Evolutionary conservation across 2,113 vertebrate species (phyloP).

Genomic region (Neolamprologus brichardi): DNA sequence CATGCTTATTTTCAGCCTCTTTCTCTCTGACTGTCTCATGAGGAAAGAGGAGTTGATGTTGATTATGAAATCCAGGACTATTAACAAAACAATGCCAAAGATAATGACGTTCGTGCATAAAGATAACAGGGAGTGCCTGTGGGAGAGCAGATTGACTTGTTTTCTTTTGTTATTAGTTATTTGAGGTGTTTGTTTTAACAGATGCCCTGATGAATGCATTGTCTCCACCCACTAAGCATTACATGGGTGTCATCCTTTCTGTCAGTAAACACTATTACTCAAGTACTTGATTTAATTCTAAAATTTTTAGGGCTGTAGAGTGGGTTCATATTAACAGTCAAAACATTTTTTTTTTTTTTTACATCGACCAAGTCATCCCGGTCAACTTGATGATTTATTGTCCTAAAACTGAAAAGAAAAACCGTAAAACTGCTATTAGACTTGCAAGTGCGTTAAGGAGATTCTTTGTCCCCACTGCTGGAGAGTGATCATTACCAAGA

Average conservation of each 20-base stretch:
- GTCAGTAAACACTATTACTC: neutral
- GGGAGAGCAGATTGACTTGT: neutral
- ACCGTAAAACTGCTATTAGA: neutral
- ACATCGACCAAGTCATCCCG: neutral
- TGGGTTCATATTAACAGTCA: neutral
- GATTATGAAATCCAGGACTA: neutral
- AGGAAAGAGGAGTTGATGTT: neutral
- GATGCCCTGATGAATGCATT: neutral
- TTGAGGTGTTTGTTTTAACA: neutral
- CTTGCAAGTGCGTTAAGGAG: neutral
- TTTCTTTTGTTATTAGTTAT: neutral
- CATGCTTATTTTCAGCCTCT: neutral
- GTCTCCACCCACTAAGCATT: neutral
- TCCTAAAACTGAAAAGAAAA: neutral
- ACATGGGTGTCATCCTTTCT: neutral
- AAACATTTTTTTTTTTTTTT: neutral
- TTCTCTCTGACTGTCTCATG: neutral
- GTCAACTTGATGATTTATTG: neutral
- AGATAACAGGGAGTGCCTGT: neutral
- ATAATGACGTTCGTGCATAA: rapidly evolving
- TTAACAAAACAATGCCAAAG: neutral
- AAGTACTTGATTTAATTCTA: neutral
- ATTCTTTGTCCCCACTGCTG: neutral
- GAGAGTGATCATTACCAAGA: neutral
- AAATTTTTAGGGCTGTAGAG: neutral